A percentile compares a stretch with the other conserved stretches of the same genome.
These are phyloP conservation scores for Drosophila algonquin DNA, from an alignment of 2,888 invertebrate genomes.

Conservation along the genomic window DNA sequence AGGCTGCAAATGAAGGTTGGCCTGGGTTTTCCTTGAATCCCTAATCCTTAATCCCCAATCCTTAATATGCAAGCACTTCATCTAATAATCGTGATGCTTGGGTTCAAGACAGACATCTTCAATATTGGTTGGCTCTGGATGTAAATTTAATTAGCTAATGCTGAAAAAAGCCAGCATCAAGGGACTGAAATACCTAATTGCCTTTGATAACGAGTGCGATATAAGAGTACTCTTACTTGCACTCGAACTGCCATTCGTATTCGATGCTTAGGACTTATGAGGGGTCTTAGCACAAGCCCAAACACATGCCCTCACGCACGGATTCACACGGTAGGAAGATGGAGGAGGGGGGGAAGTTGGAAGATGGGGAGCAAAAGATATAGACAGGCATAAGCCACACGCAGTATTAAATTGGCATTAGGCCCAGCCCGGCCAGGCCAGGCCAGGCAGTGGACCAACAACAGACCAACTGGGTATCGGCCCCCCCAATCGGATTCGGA, in stretches of 20 bases:
- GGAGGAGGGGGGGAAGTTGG: neutral
- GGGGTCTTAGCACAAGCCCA: slow-evolving; percentile 44
- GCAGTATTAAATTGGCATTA: slow-evolving; percentile 72
- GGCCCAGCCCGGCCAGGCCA: slow-evolving; percentile 31
- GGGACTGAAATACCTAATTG: slow-evolving; percentile 62
- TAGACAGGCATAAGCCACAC: slow-evolving; percentile 49
- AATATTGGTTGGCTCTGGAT: slow-evolving; percentile 14
- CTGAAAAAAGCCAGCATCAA: slow-evolving; percentile 18
- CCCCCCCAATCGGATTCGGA: slow-evolving; percentile 17
- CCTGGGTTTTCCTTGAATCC: no score
- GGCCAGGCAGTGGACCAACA: slow-evolving; percentile 39
- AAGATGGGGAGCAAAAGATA: neutral
- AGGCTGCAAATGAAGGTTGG: no score
- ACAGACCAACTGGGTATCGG: slow-evolving; percentile 12
- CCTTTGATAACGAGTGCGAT: slow-evolving; percentile 55
- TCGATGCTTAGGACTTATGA: slow-evolving; percentile 55
- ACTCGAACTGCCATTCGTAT: neutral
- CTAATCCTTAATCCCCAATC: no score
- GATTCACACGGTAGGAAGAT: neutral
- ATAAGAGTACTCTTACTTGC: no score
- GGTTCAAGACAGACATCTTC: no score
- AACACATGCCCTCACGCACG: slow-evolving; percentile 15
- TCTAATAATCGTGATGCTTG: no score
- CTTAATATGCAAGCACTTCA: no score
- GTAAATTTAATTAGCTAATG: slow-evolving; percentile 66